These are phyloP conservation scores for Rhodinocichla rosea DNA, from an alignment of 2,113 vertebrate species.

Conservation along the genomic window DNA sequence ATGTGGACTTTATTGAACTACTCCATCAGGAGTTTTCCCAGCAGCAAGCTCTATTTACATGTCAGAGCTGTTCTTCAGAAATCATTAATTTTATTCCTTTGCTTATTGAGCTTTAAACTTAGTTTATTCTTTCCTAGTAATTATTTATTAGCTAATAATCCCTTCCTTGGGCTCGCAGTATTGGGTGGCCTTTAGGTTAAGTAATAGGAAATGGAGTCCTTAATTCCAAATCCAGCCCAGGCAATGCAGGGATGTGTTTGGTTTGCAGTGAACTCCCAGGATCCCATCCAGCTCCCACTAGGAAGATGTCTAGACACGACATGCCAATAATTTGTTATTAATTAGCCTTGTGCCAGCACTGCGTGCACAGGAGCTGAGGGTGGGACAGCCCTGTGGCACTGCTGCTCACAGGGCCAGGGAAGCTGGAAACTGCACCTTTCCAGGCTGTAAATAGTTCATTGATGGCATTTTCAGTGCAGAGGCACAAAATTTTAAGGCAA, in stretches of 20 bases:
- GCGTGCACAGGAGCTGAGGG: neutral
- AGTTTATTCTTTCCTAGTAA: neutral
- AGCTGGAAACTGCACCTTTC: neutral
- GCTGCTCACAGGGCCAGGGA: neutral
- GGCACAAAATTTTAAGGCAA: neutral
- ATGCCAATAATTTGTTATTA: conserved; percentile 21
- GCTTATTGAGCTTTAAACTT: neutral
- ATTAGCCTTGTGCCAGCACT: neutral
- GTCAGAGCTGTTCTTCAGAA: neutral
- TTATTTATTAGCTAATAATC: conserved; percentile 51
- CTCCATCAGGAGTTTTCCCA: conserved; percentile 7
- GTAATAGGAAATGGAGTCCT: conserved; percentile 1
- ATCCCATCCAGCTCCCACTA: neutral
- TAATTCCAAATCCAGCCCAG: neutral
- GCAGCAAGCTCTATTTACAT: conserved; percentile 5
- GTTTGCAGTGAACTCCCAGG: neutral
- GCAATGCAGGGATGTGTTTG: neutral
- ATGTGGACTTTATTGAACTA: neutral
- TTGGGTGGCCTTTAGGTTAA: conserved; percentile 20
- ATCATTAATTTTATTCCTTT: neutral
- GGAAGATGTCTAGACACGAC: conserved; percentile 27
- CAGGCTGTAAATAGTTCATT: neutral
- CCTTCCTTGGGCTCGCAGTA: neutral
- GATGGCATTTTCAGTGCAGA: neutral
- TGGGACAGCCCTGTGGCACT: neutral